Evolutionary conservation across 2,113 vertebrate species (phyloP).

Genomic region (Deroptyus accipitrinus): DNA sequence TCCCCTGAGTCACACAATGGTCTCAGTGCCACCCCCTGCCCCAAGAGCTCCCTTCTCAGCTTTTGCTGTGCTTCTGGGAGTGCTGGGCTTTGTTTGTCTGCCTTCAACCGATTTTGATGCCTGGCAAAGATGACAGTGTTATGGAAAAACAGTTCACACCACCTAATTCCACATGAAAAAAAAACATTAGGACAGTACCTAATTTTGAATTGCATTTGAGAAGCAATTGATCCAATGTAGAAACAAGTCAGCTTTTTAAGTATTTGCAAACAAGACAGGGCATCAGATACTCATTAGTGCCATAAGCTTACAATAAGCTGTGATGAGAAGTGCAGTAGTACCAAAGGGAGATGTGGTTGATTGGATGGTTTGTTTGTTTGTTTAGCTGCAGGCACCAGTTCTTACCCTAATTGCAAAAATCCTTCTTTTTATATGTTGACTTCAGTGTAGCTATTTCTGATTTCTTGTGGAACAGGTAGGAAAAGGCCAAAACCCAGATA

Average conservation of each 20-base stretch:
- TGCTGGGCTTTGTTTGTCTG: neutral
- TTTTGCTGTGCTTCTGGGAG: neutral
- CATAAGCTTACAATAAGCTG: neutral
- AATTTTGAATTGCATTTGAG: neutral
- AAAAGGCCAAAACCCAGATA: neutral
- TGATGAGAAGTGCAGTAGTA: neutral
- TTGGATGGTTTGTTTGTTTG: neutral
- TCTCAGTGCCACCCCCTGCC: neutral
- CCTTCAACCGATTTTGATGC: neutral
- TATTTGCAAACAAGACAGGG: neutral
- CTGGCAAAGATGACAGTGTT: neutral
- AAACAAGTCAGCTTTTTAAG: neutral
- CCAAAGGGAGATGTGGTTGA: neutral
- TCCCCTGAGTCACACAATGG: neutral
- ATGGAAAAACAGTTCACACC: neutral
- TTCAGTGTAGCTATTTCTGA: neutral
- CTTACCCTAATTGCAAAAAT: neutral
- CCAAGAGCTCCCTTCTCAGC: neutral
- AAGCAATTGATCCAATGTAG: neutral
- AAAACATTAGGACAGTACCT: neutral
- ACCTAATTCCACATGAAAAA: neutral
- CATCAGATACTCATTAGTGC: constrained; percentile 6
- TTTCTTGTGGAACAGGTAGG: neutral
- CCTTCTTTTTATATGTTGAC: neutral
- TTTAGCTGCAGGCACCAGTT: neutral